Evolutionary conservation across 2,113 vertebrate species (phyloP).

Genomic region (Microcebus griseorufus): DNA sequence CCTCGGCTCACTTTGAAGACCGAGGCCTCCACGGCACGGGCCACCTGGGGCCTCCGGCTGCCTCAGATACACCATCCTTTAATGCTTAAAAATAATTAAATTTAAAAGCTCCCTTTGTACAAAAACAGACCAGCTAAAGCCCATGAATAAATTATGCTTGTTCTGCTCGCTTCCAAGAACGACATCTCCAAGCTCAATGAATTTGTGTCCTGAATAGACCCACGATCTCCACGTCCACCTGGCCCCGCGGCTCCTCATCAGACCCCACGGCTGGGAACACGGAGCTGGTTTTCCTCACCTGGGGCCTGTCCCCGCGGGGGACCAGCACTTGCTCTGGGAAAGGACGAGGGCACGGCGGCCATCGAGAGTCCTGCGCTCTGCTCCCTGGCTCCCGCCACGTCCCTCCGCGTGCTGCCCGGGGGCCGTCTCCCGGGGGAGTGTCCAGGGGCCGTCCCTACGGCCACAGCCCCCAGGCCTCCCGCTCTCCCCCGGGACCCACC

Average conservation of each 20-base stretch:
- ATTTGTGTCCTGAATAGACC: neutral
- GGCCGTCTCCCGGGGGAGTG: no score
- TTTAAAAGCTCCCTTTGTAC: neutral
- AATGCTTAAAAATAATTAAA: conserved; percentile 10
- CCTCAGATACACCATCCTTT: neutral
- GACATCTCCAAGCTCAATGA: neutral
- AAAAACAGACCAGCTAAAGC: neutral
- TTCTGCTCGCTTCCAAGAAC: neutral
- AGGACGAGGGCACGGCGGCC: fast-evolving
- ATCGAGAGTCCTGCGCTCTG: neutral
- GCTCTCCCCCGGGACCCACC: fast-evolving
- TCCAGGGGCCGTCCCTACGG: neutral
- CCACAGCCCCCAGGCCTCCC: neutral
- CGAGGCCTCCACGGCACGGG: neutral
- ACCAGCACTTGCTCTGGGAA: neutral
- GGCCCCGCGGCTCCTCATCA: neutral
- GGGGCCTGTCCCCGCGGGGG: neutral
- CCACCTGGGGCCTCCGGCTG: neutral
- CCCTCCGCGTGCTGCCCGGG: no score
- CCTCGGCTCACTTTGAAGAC: neutral
- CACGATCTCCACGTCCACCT: neutral
- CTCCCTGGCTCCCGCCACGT: neutral
- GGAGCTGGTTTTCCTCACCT: neutral
- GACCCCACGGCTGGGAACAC: neutral
- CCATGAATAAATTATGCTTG: neutral